These are phyloP conservation scores for Hirtodrosophila cameraria DNA, from an alignment of 2,888 invertebrate genomes.

Conservation along the genomic window DNA sequence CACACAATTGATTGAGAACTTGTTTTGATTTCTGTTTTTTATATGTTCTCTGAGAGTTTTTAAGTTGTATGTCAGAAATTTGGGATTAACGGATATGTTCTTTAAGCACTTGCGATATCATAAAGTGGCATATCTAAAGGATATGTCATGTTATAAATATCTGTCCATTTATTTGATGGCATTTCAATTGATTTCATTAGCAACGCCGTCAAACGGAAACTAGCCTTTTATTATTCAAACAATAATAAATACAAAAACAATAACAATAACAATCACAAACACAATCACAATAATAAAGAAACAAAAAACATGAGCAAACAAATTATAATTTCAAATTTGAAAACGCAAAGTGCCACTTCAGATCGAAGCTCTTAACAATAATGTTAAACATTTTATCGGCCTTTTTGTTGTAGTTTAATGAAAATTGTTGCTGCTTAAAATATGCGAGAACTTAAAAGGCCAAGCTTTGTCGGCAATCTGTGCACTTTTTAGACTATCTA, in stretches of 20 bases:
- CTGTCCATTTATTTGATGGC: conserved; percentile 62
- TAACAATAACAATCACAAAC: conserved; percentile 32
- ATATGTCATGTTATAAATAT: conserved; percentile 64
- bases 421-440: conserved; percentile 55
- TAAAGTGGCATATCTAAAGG: conserved; percentile 70
- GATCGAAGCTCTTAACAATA: conserved; percentile 63
- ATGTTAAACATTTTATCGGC: conserved; percentile 70
- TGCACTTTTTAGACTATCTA: conserved; percentile 50
- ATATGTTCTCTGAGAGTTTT: conserved; percentile 9
- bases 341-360: conserved; percentile 73
- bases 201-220: conserved; percentile 37
- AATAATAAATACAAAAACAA: conserved; percentile 18
- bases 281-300: conserved; percentile 32
- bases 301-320: conserved; percentile 64
- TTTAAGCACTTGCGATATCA: conserved; percentile 46
- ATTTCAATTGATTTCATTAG: conserved; percentile 71
- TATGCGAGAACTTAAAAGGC: conserved; percentile 61
- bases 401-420: conserved; percentile 46
- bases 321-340: conserved; percentile 80
- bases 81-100: conserved; percentile 53
- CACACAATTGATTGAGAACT: conserved; percentile 69
- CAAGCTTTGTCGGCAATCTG: conserved; percentile 68
- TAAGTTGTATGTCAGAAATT: conserved; percentile 21
- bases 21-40: no score
- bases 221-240: conserved; percentile 28